phyloP scores from a whole-genome alignment of 2,113 vertebrate species.

The Datnioides undecimradiatus region DNA sequence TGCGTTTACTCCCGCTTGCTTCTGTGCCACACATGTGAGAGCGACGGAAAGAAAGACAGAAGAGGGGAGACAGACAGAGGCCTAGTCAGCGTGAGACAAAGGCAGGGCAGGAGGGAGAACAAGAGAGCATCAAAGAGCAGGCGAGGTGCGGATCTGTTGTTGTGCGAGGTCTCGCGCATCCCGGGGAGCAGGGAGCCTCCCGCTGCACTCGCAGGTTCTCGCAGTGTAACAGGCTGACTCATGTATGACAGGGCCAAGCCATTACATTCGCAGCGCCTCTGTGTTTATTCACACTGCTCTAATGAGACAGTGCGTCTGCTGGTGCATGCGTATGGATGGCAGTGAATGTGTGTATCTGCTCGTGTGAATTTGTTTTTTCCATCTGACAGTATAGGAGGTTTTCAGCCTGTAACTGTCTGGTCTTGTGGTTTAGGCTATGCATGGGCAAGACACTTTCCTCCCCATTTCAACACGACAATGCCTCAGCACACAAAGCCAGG shows the following conservation, averaged over 20 bases:
- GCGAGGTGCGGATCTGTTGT: conserved; percentile 26
- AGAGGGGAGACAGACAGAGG: background rate
- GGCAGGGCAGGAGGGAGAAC: background rate
- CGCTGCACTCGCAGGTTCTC: conserved; percentile 17
- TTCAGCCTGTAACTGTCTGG: background rate
- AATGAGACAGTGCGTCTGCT: background rate
- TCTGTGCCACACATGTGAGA: conserved; percentile 7
- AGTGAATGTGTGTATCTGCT: background rate
- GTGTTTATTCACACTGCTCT: conserved; percentile 39
- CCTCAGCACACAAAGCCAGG: background rate
- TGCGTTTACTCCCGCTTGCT: background rate
- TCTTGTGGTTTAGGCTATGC: background rate
- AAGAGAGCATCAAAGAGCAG: background rate
- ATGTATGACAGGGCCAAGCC: conserved; percentile 19
- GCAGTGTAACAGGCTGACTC: conserved; percentile 47
- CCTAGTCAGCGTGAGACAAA: conserved; percentile 20
- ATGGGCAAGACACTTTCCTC: too few relatives aligned
- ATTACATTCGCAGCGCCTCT: conserved; percentile 33
- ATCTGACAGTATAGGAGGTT: background rate
- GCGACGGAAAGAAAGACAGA: background rate
- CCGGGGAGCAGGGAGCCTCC: conserved; percentile 25
- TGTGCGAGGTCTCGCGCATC: conserved; percentile 42
- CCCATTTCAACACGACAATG: background rate
- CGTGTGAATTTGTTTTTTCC: background rate
- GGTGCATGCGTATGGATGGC: background rate